Evolutionary conservation across 2,888 invertebrate genomes (phyloP).

Genomic region (Hypercompe scribonia): DNA sequence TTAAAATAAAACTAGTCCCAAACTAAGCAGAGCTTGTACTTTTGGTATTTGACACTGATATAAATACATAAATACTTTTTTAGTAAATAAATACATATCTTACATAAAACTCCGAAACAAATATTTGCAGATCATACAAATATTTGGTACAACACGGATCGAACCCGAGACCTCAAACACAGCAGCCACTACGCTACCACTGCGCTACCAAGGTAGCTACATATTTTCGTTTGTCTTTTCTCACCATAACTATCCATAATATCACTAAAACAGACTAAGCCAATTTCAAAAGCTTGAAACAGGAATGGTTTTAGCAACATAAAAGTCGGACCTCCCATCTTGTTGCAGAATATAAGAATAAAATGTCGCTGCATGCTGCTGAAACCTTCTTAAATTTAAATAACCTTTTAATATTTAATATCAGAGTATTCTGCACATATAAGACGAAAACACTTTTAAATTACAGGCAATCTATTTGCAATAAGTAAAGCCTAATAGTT

Average conservation of each 20-base stretch:
- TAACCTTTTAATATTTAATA: slow-evolving; percentile 9
- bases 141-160: no score
- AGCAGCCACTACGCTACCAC: no score
- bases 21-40: no score
- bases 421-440: background rate
- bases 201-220: no score
- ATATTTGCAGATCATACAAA: no score
- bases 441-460: background rate
- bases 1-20: no score
- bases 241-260: background rate
- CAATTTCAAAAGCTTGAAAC: background rate
- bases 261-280: background rate
- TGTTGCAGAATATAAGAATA: background rate
- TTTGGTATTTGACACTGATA: no score
- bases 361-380: background rate
- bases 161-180: no score
- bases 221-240: background rate
- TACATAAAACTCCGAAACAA: no score
- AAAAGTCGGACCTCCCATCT: background rate
- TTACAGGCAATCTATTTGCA: slow-evolving; percentile 3
- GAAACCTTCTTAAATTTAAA: background rate
- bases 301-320: background rate
- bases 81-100: no score
- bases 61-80: no score
- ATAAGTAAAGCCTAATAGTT: background rate